Evolutionary conservation across 1,140 invertebrate species (phyloP), one percentile per base, ranked within the genome.

Genomic region (Diachasma alloeum): DNA sequence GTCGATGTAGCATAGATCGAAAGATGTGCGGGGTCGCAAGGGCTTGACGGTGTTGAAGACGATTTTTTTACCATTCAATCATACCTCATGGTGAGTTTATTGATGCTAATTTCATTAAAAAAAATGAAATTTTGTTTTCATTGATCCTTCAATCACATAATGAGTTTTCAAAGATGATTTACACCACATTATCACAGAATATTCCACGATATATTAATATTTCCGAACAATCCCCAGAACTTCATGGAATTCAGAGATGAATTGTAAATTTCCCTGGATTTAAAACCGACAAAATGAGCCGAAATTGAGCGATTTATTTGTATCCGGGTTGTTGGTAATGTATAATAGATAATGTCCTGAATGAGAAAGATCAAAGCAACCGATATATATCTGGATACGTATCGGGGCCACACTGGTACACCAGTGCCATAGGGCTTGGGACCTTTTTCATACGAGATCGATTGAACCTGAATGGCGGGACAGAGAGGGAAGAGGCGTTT

Each of bases 291-390:
- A 46, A 53, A 53, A 13, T 53, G 48, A 53, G 4, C 13, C 22
- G 66, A 75, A 75, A 75, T 75, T 75, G 74, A 75, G 74, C 74
- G 74, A 75, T 75, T 70, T 75, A 75, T 75, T 75, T 66, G 24
- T 70, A 69, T 24, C 48, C 37, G 36, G 17, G 44, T 22, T 9
- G 69, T 75, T 75, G 37, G 56, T 46, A 63, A 77, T 63, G 72
- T 80, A 80, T 83, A 46, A 46, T 76, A 78, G 79, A 83, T 83
- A 80, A 80, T 81, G 53, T 78, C 80, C 78, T 80, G n/a, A 79
- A 80, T 84, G 81, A 83, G n/a, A 83, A 80, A 84, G 83, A 84
- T 84, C 82, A 84, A 84, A 84, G 83, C 79, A 80, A 81, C 80
- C 81, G 82, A 81, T 82, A 79, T 83, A 75, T 75, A 70, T 31